Evolutionary conservation across 2,113 vertebrate genomes (phyloP).

Genomic region (Micronycteris hirsuta): DNA sequence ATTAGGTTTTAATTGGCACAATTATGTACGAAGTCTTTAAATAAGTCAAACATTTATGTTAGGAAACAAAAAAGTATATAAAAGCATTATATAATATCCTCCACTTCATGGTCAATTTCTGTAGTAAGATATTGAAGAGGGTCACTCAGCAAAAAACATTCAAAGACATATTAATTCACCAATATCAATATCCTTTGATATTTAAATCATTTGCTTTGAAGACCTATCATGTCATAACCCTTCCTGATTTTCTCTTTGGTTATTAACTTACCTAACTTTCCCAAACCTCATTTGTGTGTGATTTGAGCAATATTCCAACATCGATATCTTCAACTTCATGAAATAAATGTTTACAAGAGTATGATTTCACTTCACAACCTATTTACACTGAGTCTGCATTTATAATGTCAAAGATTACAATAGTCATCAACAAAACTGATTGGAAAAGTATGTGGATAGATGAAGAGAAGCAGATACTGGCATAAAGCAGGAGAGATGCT

Average conservation of each 20-base stretch:
- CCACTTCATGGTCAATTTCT: neutral
- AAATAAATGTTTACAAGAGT: neutral
- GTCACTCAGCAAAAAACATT: neutral
- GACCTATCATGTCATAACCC: neutral
- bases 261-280: neutral
- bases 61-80: neutral
- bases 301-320: neutral
- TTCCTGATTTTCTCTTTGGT: neutral
- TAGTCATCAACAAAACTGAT: neutral
- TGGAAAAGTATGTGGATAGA: neutral
- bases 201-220: neutral
- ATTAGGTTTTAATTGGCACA: neutral
- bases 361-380: neutral
- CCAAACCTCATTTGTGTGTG: neutral
- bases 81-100: neutral
- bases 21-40: neutral
- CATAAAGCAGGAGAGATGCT: neutral
- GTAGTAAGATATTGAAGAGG: neutral
- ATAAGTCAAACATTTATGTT: conserved; percentile 9
- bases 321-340: neutral
- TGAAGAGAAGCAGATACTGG: neutral
- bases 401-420: neutral
- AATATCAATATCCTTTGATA: neutral
- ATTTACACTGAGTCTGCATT: neutral
- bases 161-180: neutral